Evolutionary conservation across 2,888 invertebrate genomes (phyloP).

Genomic region (Phengaris alcon): DNA sequence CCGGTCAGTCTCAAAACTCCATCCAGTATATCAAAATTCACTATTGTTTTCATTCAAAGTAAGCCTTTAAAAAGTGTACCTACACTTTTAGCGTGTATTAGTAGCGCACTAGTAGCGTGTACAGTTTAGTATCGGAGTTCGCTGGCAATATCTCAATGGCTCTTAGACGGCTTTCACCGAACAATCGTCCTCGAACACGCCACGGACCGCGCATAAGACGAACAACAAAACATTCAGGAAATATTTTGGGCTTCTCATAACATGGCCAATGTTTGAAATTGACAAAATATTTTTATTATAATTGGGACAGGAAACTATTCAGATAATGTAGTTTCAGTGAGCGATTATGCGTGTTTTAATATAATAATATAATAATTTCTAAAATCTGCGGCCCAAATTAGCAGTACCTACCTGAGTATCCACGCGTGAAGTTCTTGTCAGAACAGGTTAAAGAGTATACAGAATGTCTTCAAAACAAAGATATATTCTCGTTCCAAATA

Average conservation of each 20-base stretch:
- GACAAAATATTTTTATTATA: too few species aligned
- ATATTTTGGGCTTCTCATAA: not conserved
- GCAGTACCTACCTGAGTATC: too few species aligned
- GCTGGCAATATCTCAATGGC: constrained; percentile 42
- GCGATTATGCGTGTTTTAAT: too few species aligned
- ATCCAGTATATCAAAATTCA: not conserved
- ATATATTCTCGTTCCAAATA: too few species aligned
- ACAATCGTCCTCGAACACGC: constrained; percentile 41
- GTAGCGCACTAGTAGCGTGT: not conserved
- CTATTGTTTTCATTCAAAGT: not conserved
- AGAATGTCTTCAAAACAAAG: too few species aligned
- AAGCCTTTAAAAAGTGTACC: constrained; percentile 29
- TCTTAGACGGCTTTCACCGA: constrained; percentile 41
- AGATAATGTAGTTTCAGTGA: too few species aligned
- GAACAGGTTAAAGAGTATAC: too few species aligned
- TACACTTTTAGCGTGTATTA: too few species aligned
- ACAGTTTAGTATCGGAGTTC: constrained; percentile 25
- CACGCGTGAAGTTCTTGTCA: too few species aligned
- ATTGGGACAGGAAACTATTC: too few species aligned
- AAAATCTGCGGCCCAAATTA: too few species aligned
- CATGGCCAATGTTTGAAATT: not conserved
- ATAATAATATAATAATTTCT: too few species aligned
- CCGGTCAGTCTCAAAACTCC: not conserved
- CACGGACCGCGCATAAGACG: constrained; percentile 26
- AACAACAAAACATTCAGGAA: not conserved